Evolutionary conservation across 2,797 vertebrate species (phyloP).

Genomic region (Xenopus petersii): DNA sequence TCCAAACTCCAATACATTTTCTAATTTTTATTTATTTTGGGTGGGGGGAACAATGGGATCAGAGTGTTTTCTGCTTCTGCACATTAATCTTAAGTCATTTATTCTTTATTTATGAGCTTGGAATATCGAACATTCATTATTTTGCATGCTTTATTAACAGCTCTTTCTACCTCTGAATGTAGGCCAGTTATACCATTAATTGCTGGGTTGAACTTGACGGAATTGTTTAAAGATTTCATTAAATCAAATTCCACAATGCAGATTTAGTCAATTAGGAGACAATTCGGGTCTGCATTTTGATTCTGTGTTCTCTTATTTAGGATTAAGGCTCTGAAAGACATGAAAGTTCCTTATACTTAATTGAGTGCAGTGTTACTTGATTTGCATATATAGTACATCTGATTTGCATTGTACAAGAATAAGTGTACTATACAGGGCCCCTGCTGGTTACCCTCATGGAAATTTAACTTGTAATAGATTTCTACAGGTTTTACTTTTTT

Average conservation of each 20-base stretch:
- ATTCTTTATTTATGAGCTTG: conserved; percentile 1
- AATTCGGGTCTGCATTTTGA: conserved; percentile 38
- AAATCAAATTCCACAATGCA: conserved; percentile 49
- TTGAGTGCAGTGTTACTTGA: conserved; percentile 44
- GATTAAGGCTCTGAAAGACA: conserved; percentile 43
- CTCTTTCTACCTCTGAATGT: conserved; percentile 9
- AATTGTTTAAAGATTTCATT: conserved; percentile 50
- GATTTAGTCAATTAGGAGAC: conserved; percentile 47
- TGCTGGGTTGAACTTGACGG: conserved; percentile 36
- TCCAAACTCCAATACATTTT: too few relatives aligned
- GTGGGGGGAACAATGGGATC: too few relatives aligned
- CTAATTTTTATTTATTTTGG: too few relatives aligned
- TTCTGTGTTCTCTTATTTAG: conserved; percentile 45
- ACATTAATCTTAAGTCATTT: not conserved
- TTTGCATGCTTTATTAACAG: conserved; percentile 14
- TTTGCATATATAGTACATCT: conserved; percentile 50
- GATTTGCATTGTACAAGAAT: conserved; percentile 47
- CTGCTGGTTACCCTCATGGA: conserved; percentile 30
- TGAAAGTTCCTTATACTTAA: conserved; percentile 46
- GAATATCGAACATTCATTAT: conserved; percentile 15
- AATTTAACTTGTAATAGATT: conserved; percentile 40
- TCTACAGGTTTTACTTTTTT: not conserved
- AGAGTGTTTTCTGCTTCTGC: not conserved
- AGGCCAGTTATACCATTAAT: conserved; percentile 33
- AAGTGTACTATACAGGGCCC: conserved; percentile 22